phyloP scores from a whole-genome alignment of 2,888 invertebrate genomes.

The Polydrusus pterygomalis region DNA sequence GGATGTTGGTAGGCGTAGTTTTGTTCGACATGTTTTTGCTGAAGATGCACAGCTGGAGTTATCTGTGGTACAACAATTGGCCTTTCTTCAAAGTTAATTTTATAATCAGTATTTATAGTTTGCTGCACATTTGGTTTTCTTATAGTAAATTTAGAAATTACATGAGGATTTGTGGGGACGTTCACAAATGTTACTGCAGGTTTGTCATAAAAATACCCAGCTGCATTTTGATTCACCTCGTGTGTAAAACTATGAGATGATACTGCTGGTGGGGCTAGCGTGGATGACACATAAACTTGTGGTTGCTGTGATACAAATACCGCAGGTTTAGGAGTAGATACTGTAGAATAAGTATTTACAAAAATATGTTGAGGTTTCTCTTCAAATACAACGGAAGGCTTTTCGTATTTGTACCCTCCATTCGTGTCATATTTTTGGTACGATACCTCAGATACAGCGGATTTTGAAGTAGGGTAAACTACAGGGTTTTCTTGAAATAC shows the following conservation, averaged over 20 bases:
- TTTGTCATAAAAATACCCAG: slow-evolving; percentile 37
- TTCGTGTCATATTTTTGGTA: slow-evolving; percentile 35
- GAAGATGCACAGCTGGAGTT: not conserved
- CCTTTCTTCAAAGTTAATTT: slow-evolving; percentile 68
- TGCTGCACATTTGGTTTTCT: slow-evolving; percentile 31
- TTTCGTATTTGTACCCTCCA: slow-evolving; percentile 54
- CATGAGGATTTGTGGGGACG: slow-evolving; percentile 60
- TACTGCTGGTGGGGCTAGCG: slow-evolving; percentile 43
- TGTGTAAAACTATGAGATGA: slow-evolving; percentile 45
- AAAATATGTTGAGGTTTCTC: slow-evolving; percentile 35
- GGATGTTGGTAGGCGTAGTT: slow-evolving; percentile 41
- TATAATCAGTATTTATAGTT: slow-evolving; percentile 57
- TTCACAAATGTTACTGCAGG: slow-evolving; percentile 66
- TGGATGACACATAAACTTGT: slow-evolving; percentile 52
- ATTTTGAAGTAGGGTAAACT: slow-evolving; percentile 21
- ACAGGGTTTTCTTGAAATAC: slow-evolving; percentile 32
- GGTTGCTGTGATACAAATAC: slow-evolving; percentile 45
- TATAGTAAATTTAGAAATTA: slow-evolving; percentile 51
- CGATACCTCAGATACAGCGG: slow-evolving; percentile 10
- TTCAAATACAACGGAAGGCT: slow-evolving; percentile 54
- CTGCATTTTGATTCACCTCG: slow-evolving; percentile 27
- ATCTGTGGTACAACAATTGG: slow-evolving; percentile 56
- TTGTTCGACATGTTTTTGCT: slow-evolving; percentile 28
- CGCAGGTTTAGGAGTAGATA: slow-evolving; percentile 51
- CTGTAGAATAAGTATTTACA: slow-evolving; percentile 25